A percentile compares a stretch with the other conserved stretches of the same genome.
Evolutionary conservation across 2,888 invertebrate species (phyloP).

Genomic region (Caenorhabditis sinica): DNA sequence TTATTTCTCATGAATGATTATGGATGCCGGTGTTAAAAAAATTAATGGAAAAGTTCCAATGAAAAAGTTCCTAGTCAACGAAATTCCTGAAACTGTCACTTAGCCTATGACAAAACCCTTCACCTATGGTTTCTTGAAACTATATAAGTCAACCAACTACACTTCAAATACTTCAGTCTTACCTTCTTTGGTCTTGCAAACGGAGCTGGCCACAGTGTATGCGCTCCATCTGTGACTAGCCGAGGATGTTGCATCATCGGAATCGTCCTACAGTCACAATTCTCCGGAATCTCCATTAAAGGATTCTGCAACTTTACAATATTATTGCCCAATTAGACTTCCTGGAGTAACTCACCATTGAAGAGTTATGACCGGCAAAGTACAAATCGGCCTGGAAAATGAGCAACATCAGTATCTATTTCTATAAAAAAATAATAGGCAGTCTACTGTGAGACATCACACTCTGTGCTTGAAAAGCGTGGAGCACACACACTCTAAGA

Average conservation of each 20-base stretch:
- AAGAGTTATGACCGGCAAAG: slow-evolving; percentile 75
- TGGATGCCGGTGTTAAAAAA: too few species aligned
- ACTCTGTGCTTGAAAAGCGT: slow-evolving; percentile 53
- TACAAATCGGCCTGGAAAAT: slow-evolving; percentile 74
- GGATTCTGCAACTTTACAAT: slow-evolving; percentile 65
- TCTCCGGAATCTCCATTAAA: slow-evolving; percentile 78
- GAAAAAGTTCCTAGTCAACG: too few species aligned
- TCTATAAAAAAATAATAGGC: not conserved
- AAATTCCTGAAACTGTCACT: too few species aligned
- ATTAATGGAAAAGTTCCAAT: too few species aligned
- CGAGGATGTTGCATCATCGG: slow-evolving; percentile 78
- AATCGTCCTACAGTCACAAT: slow-evolving; percentile 79
- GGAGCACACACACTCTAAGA: slow-evolving; percentile 27
- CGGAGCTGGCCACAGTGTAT: slow-evolving; percentile 79
- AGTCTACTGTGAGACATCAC: slow-evolving; percentile 55
- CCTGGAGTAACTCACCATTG: slow-evolving; percentile 67
- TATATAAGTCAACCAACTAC: too few species aligned
- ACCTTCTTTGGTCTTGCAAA: slow-evolving; percentile 77
- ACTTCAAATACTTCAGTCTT: not conserved
- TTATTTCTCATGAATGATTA: too few species aligned
- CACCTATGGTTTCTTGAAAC: too few species aligned
- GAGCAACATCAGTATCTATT: not conserved
- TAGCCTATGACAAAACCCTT: too few species aligned
- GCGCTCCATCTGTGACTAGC: slow-evolving; percentile 73
- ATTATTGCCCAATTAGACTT: not conserved